These are phyloP conservation scores for Spilarctia lutea DNA, from an alignment of 2,888 invertebrate genomes.

Conservation along the genomic window DNA sequence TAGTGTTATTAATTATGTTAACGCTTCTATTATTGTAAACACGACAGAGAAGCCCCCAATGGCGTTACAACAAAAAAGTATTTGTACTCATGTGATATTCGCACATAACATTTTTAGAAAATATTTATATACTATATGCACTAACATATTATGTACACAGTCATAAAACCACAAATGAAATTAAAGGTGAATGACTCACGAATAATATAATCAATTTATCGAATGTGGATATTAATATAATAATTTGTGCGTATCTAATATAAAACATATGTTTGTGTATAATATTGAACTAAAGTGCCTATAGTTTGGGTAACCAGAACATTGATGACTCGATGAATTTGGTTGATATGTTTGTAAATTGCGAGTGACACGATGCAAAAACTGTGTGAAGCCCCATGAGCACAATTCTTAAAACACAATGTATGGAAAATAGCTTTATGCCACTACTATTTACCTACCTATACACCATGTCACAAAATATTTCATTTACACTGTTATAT, in stretches of 20 bases:
- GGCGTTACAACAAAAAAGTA: conserved; percentile 41
- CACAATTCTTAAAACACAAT: conserved; percentile 64
- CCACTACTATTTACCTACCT: conserved; percentile 66
- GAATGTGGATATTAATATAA: conserved; percentile 47
- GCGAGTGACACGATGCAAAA: conserved; percentile 78
- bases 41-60: conserved; percentile 40
- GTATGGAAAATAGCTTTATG: conserved; percentile 74
- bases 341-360: conserved; percentile 76
- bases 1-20: conserved; percentile 21
- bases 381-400: conserved; percentile 77
- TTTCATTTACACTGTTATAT: conserved; percentile 76
- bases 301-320: conserved; percentile 59
- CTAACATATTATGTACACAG: conserved; percentile 53
- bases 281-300: conserved; percentile 49
- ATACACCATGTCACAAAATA: conserved; percentile 85
- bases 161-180: conserved; percentile 52
- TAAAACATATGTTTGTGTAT: conserved; percentile 45
- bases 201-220: conserved; percentile 40
- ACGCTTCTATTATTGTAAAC: conserved; percentile 26
- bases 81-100: conserved; percentile 53
- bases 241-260: conserved; percentile 72
- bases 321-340: conserved; percentile 60
- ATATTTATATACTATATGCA: conserved; percentile 49
- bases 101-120: conserved; percentile 44
- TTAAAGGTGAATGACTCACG: conserved; percentile 69